Conservation (phyloP, 2,888 invertebrate genomes). For the Ypsolopha scabrella region DNA sequence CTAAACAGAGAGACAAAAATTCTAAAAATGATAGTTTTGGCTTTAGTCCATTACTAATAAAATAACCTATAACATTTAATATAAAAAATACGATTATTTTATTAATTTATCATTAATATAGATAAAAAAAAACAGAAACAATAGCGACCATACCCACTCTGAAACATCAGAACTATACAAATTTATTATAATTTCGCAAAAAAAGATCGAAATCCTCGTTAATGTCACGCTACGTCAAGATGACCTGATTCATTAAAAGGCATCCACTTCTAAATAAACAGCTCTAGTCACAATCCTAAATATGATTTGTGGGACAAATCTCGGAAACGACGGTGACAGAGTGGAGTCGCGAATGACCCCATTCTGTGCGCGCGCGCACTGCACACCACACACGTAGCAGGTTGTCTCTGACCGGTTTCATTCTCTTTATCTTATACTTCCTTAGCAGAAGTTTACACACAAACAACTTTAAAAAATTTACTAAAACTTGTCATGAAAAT, state of each 20-base stretch:
- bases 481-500: too few relatives aligned
- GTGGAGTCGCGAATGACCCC: constrained; percentile 18
- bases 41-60: too few relatives aligned
- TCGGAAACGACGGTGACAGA: constrained; percentile 36
- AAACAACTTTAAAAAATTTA: too few relatives aligned
- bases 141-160: too few relatives aligned
- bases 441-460: background rate
- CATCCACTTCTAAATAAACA: constrained; percentile 49
- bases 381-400: background rate
- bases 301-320: constrained; percentile 58
- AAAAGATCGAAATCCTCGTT: background rate
- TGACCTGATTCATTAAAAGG: constrained; percentile 28
- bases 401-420: background rate
- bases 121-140: too few relatives aligned
- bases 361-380: constrained; percentile 3
- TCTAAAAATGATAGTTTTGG: too few relatives aligned
- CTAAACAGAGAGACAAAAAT: too few relatives aligned
- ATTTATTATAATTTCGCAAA: background rate
- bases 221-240: background rate
- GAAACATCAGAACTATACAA: too few relatives aligned
- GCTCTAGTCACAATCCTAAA: constrained; percentile 51
- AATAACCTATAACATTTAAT: too few relatives aligned
- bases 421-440: background rate
- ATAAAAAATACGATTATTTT: too few relatives aligned
- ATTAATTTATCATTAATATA: too few relatives aligned